Evolutionary conservation across 2,888 invertebrate species (phyloP).

Genomic region (Leptarthrus brevirostris): DNA sequence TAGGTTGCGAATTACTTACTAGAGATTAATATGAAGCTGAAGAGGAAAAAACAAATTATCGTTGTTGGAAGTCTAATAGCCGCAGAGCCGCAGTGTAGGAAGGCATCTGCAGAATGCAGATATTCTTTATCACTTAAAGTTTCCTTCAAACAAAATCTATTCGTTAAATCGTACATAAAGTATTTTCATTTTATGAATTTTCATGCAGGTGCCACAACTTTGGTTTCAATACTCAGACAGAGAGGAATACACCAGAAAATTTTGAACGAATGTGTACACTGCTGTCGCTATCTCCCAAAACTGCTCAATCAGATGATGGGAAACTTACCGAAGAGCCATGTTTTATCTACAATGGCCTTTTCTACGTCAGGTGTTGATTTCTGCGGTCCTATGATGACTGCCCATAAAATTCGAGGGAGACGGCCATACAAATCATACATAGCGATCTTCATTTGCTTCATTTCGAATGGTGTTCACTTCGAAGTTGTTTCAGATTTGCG

Average conservation of each 20-base stretch:
- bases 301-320: conserved; percentile 54
- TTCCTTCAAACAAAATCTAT: conserved; percentile 42
- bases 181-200: conserved; percentile 35
- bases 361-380: conserved; percentile 54
- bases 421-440: conserved; percentile 51
- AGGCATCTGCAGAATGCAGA: too few species aligned
- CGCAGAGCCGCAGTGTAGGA: too few species aligned
- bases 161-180: conserved; percentile 3
- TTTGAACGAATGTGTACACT: conserved; percentile 39
- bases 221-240: conserved; percentile 28
- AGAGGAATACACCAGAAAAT: conserved; percentile 23
- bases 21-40: too few species aligned
- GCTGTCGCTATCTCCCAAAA: conserved; percentile 39
- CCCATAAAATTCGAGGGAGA: conserved; percentile 46
- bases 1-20: too few species aligned
- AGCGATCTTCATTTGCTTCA: conserved; percentile 54
- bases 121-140: too few species aligned
- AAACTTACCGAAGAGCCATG: conserved; percentile 42
- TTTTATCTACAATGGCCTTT: conserved; percentile 51
- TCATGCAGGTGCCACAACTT: conserved; percentile 46
- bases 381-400: conserved; percentile 53
- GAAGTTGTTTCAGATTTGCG: conserved; percentile 54
- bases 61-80: too few species aligned
- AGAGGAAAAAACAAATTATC: too few species aligned
- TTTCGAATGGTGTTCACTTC: too few species aligned